Conservation (phyloP, 2,113 vertebrate genomes). For the Burhinus bistriatus region DNA sequence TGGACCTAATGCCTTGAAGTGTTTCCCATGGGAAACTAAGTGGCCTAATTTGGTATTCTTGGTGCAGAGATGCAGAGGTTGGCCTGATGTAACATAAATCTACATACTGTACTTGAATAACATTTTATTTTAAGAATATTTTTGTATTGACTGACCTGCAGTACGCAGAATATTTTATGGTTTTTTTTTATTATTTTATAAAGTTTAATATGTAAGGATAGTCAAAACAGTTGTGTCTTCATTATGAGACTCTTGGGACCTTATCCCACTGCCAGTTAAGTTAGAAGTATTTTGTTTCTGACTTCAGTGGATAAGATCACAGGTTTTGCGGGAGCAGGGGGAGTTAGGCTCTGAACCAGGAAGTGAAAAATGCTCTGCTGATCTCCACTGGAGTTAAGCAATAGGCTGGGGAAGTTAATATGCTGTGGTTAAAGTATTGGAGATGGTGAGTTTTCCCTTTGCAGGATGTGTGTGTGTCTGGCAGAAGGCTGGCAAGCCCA, state of each 20-base stretch:
- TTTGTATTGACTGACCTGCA: background rate
- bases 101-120: background rate
- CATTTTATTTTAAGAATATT: constrained; percentile 3
- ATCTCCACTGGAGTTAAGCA: background rate
- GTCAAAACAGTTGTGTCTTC: background rate
- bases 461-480: background rate
- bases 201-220: background rate
- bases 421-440: background rate
- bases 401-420: background rate
- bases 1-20: background rate
- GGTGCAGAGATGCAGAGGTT: background rate
- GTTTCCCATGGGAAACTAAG: constrained; percentile 14
- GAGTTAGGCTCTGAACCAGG: background rate
- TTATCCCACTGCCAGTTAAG: background rate
- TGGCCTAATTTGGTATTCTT: background rate
- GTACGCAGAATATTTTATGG: background rate
- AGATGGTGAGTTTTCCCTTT: background rate
- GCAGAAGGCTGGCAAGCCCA: background rate
- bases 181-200: background rate
- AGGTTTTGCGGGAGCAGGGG: background rate
- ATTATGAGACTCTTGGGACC: background rate
- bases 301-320: background rate
- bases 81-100: constrained; percentile 9
- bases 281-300: background rate
- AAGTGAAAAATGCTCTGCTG: background rate